Conservation (phyloP, 2,113 vertebrate genomes). For the Narcine bancroftii region DNA sequence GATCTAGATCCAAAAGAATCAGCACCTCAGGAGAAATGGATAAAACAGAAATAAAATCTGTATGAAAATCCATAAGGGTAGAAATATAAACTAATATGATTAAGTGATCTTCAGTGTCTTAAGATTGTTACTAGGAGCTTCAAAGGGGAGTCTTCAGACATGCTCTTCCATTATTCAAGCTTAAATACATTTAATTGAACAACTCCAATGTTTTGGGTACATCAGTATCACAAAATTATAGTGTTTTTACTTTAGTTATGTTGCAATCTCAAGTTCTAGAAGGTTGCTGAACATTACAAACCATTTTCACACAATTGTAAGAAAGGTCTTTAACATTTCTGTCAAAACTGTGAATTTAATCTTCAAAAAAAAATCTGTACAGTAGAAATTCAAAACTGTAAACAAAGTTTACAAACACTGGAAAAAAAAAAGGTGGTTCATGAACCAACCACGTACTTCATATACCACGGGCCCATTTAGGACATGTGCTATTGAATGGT, state of each 20-base stretch:
- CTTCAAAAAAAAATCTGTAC: slow-evolving; percentile 32
- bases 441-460: slow-evolving; percentile 56
- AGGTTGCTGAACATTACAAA: slow-evolving; percentile 38
- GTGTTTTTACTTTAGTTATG: slow-evolving; percentile 24
- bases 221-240: slow-evolving; percentile 27
- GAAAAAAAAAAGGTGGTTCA: slow-evolving; percentile 42
- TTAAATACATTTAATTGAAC: neutral
- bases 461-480: slow-evolving; percentile 57
- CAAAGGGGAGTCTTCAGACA: slow-evolving; percentile 33
- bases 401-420: slow-evolving; percentile 57
- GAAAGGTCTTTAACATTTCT: slow-evolving; percentile 36
- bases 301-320: slow-evolving; percentile 38
- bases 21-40: neutral
- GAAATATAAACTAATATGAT: slow-evolving; percentile 26
- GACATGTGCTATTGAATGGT: slow-evolving; percentile 59
- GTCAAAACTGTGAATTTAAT: slow-evolving; percentile 36
- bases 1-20: slow-evolving; percentile 23
- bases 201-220: slow-evolving; percentile 28
- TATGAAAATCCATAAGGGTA: slow-evolving; percentile 14
- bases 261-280: slow-evolving; percentile 14
- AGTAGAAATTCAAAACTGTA: slow-evolving; percentile 44
- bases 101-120: slow-evolving; percentile 30
- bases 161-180: slow-evolving; percentile 32
- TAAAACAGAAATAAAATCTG: neutral
- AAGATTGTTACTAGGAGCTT: slow-evolving; percentile 4